These are phyloP conservation scores for Ormyrus thymus DNA, from an alignment of 2,888 invertebrate genomes.

Conservation along the genomic window DNA sequence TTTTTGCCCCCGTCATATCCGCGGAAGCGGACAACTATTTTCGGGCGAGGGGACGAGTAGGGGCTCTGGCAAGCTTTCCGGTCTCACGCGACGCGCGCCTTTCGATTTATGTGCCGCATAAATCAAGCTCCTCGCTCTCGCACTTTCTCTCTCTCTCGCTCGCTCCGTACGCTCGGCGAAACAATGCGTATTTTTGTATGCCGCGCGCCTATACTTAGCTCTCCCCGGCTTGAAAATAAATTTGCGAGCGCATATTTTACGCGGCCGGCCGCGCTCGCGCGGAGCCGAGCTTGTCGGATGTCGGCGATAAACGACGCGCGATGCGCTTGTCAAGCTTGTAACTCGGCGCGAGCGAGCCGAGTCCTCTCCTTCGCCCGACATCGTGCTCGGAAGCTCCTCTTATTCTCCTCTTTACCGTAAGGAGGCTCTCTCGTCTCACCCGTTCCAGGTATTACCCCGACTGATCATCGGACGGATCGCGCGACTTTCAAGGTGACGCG, in stretches of 20 bases:
- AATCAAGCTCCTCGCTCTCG: slow-evolving; percentile 61
- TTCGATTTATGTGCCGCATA: slow-evolving; percentile 65
- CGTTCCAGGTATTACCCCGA: no score
- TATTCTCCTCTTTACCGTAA: no score
- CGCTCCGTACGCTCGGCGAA: slow-evolving; percentile 52
- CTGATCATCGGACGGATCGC: no score
- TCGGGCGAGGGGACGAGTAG: slow-evolving; percentile 59
- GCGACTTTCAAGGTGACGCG: no score
- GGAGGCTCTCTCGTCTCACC: no score
- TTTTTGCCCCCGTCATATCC: neutral
- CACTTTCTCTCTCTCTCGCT: slow-evolving; percentile 10
- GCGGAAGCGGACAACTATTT: slow-evolving; percentile 63
- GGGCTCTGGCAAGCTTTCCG: slow-evolving; percentile 63
- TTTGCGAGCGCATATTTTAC: slow-evolving; percentile 43
- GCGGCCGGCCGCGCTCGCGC: neutral
- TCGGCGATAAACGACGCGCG: slow-evolving; percentile 46
- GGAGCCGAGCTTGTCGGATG: slow-evolving; percentile 34
- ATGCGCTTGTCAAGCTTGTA: slow-evolving; percentile 22
- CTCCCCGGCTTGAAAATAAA: slow-evolving; percentile 58
- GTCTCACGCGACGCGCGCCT: slow-evolving; percentile 60
- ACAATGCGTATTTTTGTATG: slow-evolving; percentile 65
- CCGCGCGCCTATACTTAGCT: slow-evolving; percentile 47
- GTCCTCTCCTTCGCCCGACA: slow-evolving; percentile 22
- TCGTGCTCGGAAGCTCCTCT: no score
- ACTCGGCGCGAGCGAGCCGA: neutral